Percentiles rank a stretch among this genome's conserved stretches.
Evolutionary conservation across 2,113 vertebrate species (phyloP).

Genomic region (Hippocampus comes): DNA sequence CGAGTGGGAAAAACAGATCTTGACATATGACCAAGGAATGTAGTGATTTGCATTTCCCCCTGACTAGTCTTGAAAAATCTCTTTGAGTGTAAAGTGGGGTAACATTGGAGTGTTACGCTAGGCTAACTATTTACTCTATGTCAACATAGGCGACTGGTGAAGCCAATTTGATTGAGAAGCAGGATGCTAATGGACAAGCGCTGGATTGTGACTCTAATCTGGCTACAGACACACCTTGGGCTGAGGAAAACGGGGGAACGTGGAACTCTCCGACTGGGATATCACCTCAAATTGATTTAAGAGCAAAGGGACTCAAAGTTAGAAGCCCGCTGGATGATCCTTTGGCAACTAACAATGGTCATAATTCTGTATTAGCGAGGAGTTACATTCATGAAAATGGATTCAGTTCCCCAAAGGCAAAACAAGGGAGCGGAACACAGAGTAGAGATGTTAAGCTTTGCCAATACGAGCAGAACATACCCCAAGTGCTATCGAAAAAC

Average conservation of each 20-base stretch:
- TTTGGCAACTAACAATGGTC: slow-evolving; percentile 32
- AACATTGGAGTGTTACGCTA: slow-evolving; percentile 29
- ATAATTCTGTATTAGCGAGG: slow-evolving; percentile 24
- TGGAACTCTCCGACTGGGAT: slow-evolving; percentile 39
- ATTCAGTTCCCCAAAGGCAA: slow-evolving; percentile 45
- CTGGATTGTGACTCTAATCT: slow-evolving; percentile 72
- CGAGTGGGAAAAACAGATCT: neutral
- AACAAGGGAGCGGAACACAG: slow-evolving; percentile 26
- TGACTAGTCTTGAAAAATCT: slow-evolving; percentile 1
- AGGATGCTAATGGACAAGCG: slow-evolving; percentile 78
- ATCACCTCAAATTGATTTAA: slow-evolving; percentile 23
- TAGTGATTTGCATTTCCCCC: neutral
- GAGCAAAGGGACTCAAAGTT: slow-evolving; percentile 7
- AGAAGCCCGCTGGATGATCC: neutral
- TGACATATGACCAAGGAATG: neutral
- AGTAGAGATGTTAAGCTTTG: slow-evolving; percentile 20
- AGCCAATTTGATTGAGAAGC: slow-evolving; percentile 93
- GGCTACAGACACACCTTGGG: slow-evolving; percentile 39
- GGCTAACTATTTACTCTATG: slow-evolving; percentile 92
- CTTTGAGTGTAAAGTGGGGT: slow-evolving; percentile 6
- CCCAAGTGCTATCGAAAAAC: slow-evolving; percentile 26
- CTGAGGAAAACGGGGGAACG: slow-evolving; percentile 32
- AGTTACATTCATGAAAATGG: slow-evolving; percentile 64
- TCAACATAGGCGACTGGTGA: slow-evolving; percentile 95
- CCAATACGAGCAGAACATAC: slow-evolving; percentile 19